These are phyloP conservation scores for Pangasius mekongensis DNA, from an alignment of 2,797 vertebrate species.

Conservation along the genomic window DNA sequence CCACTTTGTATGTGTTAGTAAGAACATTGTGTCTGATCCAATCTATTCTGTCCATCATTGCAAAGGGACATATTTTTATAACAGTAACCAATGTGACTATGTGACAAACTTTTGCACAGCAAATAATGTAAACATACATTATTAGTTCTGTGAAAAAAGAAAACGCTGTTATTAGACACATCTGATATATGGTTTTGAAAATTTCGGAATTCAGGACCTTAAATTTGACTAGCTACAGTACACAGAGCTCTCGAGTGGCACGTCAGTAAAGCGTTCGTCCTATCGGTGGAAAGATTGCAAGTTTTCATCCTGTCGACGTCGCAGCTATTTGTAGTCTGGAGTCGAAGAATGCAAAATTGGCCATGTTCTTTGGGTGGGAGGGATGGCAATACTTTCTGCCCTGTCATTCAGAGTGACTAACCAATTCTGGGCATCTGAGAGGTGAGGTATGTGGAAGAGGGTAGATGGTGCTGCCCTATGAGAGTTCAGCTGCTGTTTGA, in stretches of 20 bases:
- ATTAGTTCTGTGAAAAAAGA: background rate
- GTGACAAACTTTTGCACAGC: too few species aligned
- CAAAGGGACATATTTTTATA: background rate
- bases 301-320: accelerated
- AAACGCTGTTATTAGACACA: background rate
- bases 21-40: background rate
- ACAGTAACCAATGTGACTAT: background rate
- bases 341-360: background rate
- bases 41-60: background rate
- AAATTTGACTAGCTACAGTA: background rate
- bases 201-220: background rate
- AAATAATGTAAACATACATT: background rate
- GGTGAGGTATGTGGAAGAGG: background rate
- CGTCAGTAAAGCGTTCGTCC: background rate
- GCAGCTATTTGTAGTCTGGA: background rate
- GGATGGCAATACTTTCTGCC: background rate
- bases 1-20: background rate
- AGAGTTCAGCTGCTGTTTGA: background rate
- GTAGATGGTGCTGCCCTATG: background rate
- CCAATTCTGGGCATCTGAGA: background rate
- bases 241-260: background rate
- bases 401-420: background rate
- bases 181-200: background rate
- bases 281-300: background rate
- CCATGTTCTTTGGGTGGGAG: background rate